Conservation (phyloP, 2,113 vertebrate genomes). For the Catharus minimus region DNA sequence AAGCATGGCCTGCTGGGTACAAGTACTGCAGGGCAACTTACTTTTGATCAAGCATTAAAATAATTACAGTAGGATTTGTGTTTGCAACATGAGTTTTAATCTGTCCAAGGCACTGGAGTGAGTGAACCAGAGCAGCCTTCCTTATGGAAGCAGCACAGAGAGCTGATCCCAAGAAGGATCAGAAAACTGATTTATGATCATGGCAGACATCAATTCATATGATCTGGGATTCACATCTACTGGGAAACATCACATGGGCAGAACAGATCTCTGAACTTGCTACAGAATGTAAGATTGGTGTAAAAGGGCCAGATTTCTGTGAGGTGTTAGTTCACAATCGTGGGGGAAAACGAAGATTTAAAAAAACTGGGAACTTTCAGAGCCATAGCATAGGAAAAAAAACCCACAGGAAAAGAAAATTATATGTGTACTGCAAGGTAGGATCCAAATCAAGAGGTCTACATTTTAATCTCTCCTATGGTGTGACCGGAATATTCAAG, state of each 20-base stretch:
- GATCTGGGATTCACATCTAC: background rate
- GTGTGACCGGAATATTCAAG: background rate
- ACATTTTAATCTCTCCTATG: background rate
- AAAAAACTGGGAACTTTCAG: background rate
- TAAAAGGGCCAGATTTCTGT: background rate
- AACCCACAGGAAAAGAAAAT: background rate
- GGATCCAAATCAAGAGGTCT: background rate
- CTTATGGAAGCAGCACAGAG: background rate
- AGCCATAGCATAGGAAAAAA: background rate
- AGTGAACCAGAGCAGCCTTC: background rate
- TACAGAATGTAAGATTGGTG: background rate
- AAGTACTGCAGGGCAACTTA: conserved; percentile 38
- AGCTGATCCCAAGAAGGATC: background rate
- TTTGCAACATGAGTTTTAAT: background rate
- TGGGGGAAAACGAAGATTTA: background rate
- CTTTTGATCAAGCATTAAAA: conserved; percentile 56
- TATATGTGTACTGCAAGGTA: background rate
- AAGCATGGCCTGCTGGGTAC: background rate
- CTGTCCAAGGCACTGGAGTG: background rate
- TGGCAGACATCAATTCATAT: background rate
- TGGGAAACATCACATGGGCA: background rate
- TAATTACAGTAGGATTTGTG: conserved; percentile 7
- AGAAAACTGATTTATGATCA: background rate
- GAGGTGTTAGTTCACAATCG: background rate
- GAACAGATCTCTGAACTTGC: background rate